Base-by-base conservation (phyloP, 2,113 vertebrate genomes). In the Strigops habroptila region DNA sequence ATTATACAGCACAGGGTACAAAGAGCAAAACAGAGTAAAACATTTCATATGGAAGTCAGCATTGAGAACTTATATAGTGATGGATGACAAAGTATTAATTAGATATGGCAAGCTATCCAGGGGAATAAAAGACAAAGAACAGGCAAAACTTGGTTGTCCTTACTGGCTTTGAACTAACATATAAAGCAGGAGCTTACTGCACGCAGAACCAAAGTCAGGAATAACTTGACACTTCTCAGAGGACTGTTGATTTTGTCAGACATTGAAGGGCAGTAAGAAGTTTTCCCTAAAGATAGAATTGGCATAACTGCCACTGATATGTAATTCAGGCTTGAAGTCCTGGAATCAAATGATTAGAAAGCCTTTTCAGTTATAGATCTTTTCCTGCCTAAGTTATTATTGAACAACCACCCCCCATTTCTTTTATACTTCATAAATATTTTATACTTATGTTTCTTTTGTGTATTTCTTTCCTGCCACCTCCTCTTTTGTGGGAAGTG, bases 1-100 rank as follows among this genome's bases (percentile, higher is more conserved):
- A 3, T 88, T 69, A 65, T 6, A 93, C 69, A 84, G 70, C n/a
- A 89, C 79, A 82, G 18, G 51, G 49, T 82, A 93, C 80, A 96
- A 80, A 95, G 69, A 95, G 79, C 78, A 95, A 95, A 94, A 91
- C 57, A 95, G 75, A 94, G 88, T 62, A 92, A 91, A 96, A 85
- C 73, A 85, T 90, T 95, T 96, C 88, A 82, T 76, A 85, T 44
- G 37, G 82, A 76, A 95, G 88, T 92, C 77, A 91, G 90, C 64
- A 82, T 8, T 24, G 85, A 88, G 85, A 65, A 95, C 74, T 91
- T 84, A 80, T 3, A 88, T 37, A 86, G 93, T 41, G 76, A 63
- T 81, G 78, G 79, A 44, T 94, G 89, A 88, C 71, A 90, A 94
- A 93, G 91, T 94, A 86, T 93, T 96, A 91, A 96, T 97, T 94